Base-by-base conservation (phyloP, 2,113 vertebrate species). In the Elephantulus edwardii region DNA sequence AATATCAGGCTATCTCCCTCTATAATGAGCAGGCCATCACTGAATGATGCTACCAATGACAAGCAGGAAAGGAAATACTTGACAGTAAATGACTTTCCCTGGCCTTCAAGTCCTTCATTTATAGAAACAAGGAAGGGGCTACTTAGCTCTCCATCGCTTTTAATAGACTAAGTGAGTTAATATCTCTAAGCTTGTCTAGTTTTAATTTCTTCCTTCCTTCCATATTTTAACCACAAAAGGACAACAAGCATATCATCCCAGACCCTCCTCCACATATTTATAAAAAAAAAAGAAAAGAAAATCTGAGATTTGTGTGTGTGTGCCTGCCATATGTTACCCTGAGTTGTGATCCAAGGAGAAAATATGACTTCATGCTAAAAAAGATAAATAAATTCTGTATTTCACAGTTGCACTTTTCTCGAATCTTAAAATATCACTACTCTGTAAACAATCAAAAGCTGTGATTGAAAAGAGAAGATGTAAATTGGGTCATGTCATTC, bases 321-420 rank as follows among this genome's bases (percentile, higher is more conserved):
- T 5, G 26, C 54, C 26, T 71, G 40, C 71, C 80, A 71, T 86
- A 30, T 92, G 88, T 86, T 70, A 86, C 40, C 12, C 74, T 42
- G 79, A 89, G 72, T 54, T 54, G 12, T 0, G 0, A 92, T 91
- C 52, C 75, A 94, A 80, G 46, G 33, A 80, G 54, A 93, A 76
- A 92, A 80, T 52, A 88, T 52, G 28, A 88, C 68, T 85, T 86
- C 71, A 48, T 84, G 74, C 64, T 83, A 17, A 74, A 60, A 85
- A 79, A 30, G 33, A 66, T 66, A 22, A 40, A 68, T 24, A 64
- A 42, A 75, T 52, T 86, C 60, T 76, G 20, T 33, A 90, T 76
- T 88, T 92, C n/a, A 58, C 66, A 46, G 9, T 72, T 93, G 89
- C 91, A 92, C 50, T 91, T 88, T 95, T 95, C 91, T 96, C 79